phyloP scores from a whole-genome alignment of 2,113 vertebrate species.

The Prietella phreatophila region DNA sequence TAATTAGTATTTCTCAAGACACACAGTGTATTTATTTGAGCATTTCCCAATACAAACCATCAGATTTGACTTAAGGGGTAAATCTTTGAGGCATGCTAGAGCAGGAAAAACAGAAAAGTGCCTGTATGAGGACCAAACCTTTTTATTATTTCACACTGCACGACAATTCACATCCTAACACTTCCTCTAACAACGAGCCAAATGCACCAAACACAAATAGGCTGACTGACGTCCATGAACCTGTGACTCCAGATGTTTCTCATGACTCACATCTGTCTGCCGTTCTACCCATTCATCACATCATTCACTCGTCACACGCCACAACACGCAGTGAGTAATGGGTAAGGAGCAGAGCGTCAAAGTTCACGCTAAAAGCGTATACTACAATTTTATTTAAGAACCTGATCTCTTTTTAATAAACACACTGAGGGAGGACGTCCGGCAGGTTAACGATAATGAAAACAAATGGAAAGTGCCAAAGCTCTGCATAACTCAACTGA shows the following conservation, averaged over 20 bases:
- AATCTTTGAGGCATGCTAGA: background rate
- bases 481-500: constrained; percentile 5
- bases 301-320: constrained; percentile 2
- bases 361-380: background rate
- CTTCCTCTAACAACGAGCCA: background rate
- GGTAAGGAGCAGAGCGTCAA: background rate
- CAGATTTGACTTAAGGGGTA: background rate
- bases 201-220: constrained; percentile 10
- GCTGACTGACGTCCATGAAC: background rate
- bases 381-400: constrained; percentile 10
- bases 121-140: background rate
- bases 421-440: background rate
- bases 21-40: background rate
- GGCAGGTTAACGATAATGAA: background rate
- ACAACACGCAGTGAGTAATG: background rate
- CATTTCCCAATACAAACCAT: background rate
- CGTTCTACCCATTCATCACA: background rate
- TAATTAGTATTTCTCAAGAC: background rate
- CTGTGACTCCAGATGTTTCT: constrained; percentile 22
- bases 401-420: constrained; percentile 1
- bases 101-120: background rate
- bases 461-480: constrained; percentile 3
- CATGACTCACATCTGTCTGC: constrained; percentile 11
- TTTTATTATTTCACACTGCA: constrained; percentile 32
- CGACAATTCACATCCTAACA: constrained; percentile 21